Conservation (phyloP, 1,140 invertebrate species). For the Cydia splendana region DNA sequence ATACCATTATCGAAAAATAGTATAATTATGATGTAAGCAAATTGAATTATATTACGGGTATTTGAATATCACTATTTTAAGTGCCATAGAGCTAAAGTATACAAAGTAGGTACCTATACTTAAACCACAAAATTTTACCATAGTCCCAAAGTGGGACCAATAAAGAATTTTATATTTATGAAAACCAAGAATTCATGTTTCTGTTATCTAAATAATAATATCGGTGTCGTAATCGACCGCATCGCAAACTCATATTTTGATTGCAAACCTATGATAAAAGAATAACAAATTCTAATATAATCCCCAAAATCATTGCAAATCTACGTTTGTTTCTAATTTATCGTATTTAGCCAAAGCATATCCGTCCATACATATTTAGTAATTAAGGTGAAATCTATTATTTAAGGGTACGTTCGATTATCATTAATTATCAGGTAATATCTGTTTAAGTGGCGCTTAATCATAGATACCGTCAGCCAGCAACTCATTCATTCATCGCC, state of each 20-base stretch:
- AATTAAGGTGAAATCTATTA: neutral
- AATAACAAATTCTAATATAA: slow-evolving; percentile 25
- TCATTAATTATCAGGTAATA: slow-evolving; percentile 29
- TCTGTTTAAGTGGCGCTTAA: slow-evolving; percentile 31
- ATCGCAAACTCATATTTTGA: neutral
- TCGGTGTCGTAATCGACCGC: slow-evolving; percentile 11
- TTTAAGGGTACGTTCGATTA: neutral
- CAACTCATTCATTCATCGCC: slow-evolving; percentile 13
- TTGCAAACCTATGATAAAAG: slow-evolving; percentile 24
- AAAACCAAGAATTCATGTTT: too few species aligned
- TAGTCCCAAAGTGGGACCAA: too few species aligned
- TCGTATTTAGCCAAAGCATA: neutral
- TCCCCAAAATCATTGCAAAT: slow-evolving; percentile 15
- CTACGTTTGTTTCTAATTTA: slow-evolving; percentile 1
- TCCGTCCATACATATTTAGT: neutral
- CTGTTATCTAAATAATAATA: slow-evolving; percentile 11
- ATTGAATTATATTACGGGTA: too few species aligned
- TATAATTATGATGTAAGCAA: too few species aligned
- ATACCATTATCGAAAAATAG: too few species aligned
- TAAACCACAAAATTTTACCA: too few species aligned
- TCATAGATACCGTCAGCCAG: neutral
- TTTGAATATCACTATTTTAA: too few species aligned
- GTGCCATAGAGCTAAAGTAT: neutral
- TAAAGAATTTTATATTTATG: too few species aligned
- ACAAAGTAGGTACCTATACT: too few species aligned